Base-by-base conservation (phyloP, 37 sponge, comb jelly and placozoan species). In the Cliona cf. orientalis region DNA sequence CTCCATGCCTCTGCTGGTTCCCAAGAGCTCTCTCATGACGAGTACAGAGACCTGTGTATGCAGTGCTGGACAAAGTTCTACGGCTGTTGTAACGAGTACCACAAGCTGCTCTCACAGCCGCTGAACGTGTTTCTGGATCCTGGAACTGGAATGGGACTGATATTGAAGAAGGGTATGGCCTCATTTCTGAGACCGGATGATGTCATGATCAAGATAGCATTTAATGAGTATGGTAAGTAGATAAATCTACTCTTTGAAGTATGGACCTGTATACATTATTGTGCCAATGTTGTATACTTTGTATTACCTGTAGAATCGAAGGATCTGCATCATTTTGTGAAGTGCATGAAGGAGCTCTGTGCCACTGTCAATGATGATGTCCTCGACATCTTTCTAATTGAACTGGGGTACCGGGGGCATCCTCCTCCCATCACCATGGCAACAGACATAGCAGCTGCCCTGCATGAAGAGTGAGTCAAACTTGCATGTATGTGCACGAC, bases 21-120 rank as follows among this genome's bases (percentile, higher is more conserved):
- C 26, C 46, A 35, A 31, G 69, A 89, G 21, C 46, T 89, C 32
- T 38, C 42, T 17, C 65, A 42, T 34, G 86, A 82, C n/a, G 78
- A 72, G 72, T 84, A 78, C 39, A 65, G 79, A 49, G 74, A 77
- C n/a, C 58, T 83, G 34, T 39, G 25, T 2, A 36, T 79, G 7
- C 76, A 77, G 58, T 83, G 90, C 32, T 89, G 90, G 90, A 28
- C 78, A 71, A 89, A 89, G 66, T 83, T 83, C 74, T 89, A 84
- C 40, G 42, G 56, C 45, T 72, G 73, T 49, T 89, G 90, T 58
- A 64, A 42, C 5, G 62, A 89, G 46, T 89, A 84, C 58, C 71
- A 84, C 37, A 80, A 86, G 86, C 74, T 79, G 55, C 46, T 79
- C 41, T 76, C 42, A 14, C 46, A 65, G 36, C 73, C 79, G 0